Evolutionary conservation across 2,113 vertebrate species (phyloP), one percentile per base, ranked within the genome.

Genomic region (Tetrax tetrax): DNA sequence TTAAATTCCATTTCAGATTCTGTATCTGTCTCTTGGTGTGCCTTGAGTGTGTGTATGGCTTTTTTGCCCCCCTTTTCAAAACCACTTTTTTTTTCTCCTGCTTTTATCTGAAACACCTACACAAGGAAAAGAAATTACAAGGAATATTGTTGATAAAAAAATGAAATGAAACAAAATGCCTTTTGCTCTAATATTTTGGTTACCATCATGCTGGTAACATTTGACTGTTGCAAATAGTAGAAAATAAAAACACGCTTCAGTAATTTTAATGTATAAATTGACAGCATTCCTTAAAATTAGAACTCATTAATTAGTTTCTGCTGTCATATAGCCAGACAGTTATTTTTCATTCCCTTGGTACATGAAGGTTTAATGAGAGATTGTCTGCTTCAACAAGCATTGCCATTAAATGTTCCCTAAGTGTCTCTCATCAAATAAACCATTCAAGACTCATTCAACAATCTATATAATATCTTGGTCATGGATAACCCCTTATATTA

Each of bases 31-130:
- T 70, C 12, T 65, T 3, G 1, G 10, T 60, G 56, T 45, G 24
- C 19, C 6, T 38, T 0, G 0, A 41, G 29, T 65, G 7, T n/a
- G 17, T 24, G 6, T 69, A n/a, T 27, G 21, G 47, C 3, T 33
- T 64, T 64, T 47, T 47, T 77, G 22, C 7, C 33, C 20, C 9
- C 2, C 1, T 56, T 81, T 68, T 72, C 43, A 68, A 74, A 66
- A 33, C 1, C 27, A 20, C 7, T 8, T 38, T 65, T 78, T 70
- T 31, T 43, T 41, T 41, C n/a, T 48, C 31, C 27, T 77, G 24
- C 28, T 61, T 81, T 47, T 57, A 7, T 56, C 9, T 43, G 48
- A 66, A 82, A 27, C 18, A 15, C 31, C 31, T 61, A 43, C 27
- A 45, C 3, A 8, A 48, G 17, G 12, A 74, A 41, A 66, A 78